Conservation (phyloP, 2,113 vertebrate species). For the Eira barbara region DNA sequence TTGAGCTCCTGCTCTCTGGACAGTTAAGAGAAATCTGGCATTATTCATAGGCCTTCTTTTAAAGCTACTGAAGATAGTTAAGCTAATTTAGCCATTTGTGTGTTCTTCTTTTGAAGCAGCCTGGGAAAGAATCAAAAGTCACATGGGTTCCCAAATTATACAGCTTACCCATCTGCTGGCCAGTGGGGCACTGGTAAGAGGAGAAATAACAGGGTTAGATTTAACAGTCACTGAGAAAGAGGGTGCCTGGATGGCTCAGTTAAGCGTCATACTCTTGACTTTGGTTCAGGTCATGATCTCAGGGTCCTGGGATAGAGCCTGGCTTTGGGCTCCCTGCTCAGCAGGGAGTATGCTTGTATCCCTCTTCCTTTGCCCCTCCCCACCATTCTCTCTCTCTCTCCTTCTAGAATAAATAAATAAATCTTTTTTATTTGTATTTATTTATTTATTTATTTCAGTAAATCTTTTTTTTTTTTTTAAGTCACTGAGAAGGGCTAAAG, state of each 20-base stretch:
- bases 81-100: neutral
- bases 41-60: constrained; percentile 13
- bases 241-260: neutral
- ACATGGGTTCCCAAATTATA: neutral
- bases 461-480: neutral
- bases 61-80: neutral
- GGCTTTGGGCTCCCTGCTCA: neutral
- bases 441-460: too few relatives aligned
- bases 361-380: neutral
- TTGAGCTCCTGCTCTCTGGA: neutral
- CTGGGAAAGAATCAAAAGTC: neutral
- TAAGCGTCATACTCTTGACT: neutral
- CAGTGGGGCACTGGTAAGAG: neutral
- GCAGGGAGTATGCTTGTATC: neutral
- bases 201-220: neutral
- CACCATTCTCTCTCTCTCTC: neutral
- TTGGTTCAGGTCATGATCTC: neutral
- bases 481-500: neutral
- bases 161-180: neutral
- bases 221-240: neutral
- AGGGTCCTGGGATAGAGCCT: neutral
- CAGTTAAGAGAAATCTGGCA: neutral
- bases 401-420: neutral
- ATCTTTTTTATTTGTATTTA: neutral
- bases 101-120: neutral